Base-by-base conservation (phyloP, 1,140 invertebrate genomes). In the Drosophila bocki region DNA sequence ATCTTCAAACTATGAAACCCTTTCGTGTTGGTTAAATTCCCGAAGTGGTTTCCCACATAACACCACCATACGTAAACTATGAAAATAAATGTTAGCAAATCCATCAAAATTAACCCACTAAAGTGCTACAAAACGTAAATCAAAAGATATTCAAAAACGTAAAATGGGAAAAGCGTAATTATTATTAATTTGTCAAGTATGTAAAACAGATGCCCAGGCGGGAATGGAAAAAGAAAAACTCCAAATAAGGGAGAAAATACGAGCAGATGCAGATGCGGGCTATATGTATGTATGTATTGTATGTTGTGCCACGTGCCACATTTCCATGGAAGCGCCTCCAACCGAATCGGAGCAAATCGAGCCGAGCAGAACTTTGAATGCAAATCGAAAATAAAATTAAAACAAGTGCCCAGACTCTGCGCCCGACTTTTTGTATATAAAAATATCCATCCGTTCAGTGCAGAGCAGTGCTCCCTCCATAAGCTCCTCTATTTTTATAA, bases 181-280 rank as follows among this genome's bases (percentile, higher is more conserved):
- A 84, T 88, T 87, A 88, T 88, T 78, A 88, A 88, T 87, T 87
- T 87, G 84, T 87, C 84, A 88, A 88, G 85, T 88, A 84, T 88
- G 80, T 84, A 88, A 90, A 90, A 90, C 85, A 88, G 85, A 88
- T 88, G 84, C 84, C 78, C 74, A 48, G 13, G 19, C 9, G 19
- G 71, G 62, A 61, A 65, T 51, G 5, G 71, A 54, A 60, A 53
- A 61, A 80, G 9, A 57, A 45, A 67, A 58, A 56, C 26, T 64
- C 32, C 50, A 51, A 58, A 48, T 69, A 32, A 19, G 56, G 33
- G 47, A 39, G 39, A n/a, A 50, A 61, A 48, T 26, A 13, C 45
- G 3, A 50, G 37, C 63, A 65, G 56, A 80, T 80, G 60, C 63
- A 68, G 47, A 87, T 86, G 84, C 84, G 83, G 83, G 83, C 68